These are phyloP conservation scores for Tachyglossus aculeatus DNA, from an alignment of 2,797 vertebrate species.

Conservation along the genomic window DNA sequence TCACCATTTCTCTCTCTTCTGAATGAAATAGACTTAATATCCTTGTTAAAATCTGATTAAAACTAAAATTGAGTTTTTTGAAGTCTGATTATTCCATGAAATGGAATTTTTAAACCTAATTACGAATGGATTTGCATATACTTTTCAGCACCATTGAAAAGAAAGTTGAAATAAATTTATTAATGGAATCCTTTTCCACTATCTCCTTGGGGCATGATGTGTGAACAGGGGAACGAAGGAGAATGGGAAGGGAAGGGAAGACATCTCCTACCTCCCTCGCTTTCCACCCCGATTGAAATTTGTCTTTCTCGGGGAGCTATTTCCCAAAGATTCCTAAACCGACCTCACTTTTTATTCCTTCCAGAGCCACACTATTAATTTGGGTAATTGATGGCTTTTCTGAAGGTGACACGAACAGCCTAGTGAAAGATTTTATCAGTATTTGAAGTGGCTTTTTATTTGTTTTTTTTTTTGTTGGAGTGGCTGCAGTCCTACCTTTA, in stretches of 20 bases:
- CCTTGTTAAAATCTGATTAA: conserved; percentile 87
- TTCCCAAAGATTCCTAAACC: conserved; percentile 21
- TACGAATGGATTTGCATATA: conserved; percentile 84
- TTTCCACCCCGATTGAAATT: not conserved
- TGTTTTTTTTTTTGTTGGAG: no score
- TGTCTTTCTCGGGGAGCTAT: not conserved
- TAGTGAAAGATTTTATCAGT: no score
- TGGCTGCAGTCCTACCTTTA: no score
- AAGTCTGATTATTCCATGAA: conserved; percentile 87
- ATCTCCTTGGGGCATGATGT: conserved; percentile 63
- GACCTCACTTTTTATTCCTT: conserved; percentile 12
- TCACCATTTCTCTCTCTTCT: conserved; percentile 77
- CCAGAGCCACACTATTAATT: conserved; percentile 5
- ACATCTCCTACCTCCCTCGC: not conserved
- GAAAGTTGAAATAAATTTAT: conserved; percentile 82
- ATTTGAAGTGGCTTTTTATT: no score
- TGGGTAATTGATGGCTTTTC: conserved; percentile 43
- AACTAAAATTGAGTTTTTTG: conserved; percentile 84
- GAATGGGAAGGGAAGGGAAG: not conserved
- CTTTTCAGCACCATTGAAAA: conserved; percentile 80
- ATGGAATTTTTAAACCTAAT: conserved; percentile 89
- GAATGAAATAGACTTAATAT: conserved; percentile 81
- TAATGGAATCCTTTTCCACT: conserved; percentile 79
- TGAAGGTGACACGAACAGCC: no score
- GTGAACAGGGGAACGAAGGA: conserved; percentile 26